Base-by-base conservation (phyloP, 2,113 vertebrate genomes). In the Oreochromis aureus region DNA sequence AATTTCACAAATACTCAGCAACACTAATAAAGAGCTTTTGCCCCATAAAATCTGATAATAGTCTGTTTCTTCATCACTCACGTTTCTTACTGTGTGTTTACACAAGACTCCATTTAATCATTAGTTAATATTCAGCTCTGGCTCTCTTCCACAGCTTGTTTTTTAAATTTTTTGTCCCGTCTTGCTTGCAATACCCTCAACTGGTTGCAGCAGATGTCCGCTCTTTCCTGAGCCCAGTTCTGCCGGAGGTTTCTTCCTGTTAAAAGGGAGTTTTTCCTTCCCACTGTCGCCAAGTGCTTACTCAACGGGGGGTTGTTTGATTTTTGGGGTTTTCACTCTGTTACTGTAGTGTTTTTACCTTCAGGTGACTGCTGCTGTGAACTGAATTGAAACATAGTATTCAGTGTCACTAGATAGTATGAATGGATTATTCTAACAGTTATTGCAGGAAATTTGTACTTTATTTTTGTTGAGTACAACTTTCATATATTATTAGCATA, bases 231-330 rank as follows among this genome's bases (percentile, higher is more conserved):
- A n/a, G 32, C 59, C 36, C 18, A 0, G 10, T 1, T 63, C 32
- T 63, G 10, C 10, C 0, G 0, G 32, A 63, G 59, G 59, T 36
- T n/a, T 63, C 59, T 63, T 63, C 18, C 32, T n/a, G 32, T 12
- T 63, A 0, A 63, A 63, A 63, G 2, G 6, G 32, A 63, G 59
- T 32, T n/a, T 63, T 63, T 36, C 5, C 59, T 63, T 63, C 10
- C 32, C 32, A n/a, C 1, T 63, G 32, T 63, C 0, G 6, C 32
- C 32, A 66, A 36, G 10, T n/a, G 18, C 10, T 63, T 36, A 36
- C 0, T 63, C 59, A 1, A 63, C n/a, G 32, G 32, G n/a, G 0
- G 59, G 18, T 1, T 66, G 61, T 66, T 66, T n/a, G 10, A 36
- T 66, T 36, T 66, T 36, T 3, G 1, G 18, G 32, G 4, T 12